phyloP scores from a whole-genome alignment of 2,113 vertebrate species.

The Carassius gibelio region DNA sequence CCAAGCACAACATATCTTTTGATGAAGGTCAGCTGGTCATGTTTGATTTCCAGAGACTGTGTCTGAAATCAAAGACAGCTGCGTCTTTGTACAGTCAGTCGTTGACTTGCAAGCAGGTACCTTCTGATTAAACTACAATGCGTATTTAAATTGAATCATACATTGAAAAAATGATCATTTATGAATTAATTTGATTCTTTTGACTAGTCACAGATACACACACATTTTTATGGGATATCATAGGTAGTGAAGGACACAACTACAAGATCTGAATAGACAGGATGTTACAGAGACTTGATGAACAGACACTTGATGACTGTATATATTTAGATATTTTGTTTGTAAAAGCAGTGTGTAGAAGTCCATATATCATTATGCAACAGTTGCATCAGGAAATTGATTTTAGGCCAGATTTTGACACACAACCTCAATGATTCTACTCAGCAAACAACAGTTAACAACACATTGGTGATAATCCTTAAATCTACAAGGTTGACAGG shows the following conservation, averaged over 20 bases:
- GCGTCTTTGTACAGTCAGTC: background rate
- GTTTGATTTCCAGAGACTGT: background rate
- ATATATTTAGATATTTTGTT: background rate
- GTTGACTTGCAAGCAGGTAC: background rate
- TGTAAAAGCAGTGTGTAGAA: background rate
- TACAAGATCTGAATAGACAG: background rate
- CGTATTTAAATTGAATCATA: background rate
- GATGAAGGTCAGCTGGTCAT: conserved; percentile 11
- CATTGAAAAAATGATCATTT: background rate
- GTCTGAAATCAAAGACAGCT: background rate
- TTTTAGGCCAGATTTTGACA: background rate
- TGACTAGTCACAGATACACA: background rate
- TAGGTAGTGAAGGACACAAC: background rate
- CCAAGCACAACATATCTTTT: conserved; percentile 10
- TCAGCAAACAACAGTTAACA: conserved; percentile 6
- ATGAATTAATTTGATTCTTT: background rate
- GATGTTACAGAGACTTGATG: background rate
- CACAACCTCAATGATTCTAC: background rate
- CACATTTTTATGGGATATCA: background rate
- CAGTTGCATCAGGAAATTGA: background rate
- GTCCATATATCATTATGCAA: background rate
- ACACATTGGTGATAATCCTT: background rate
- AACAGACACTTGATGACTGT: too few relatives aligned
- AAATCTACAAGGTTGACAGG: background rate
- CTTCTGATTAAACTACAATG: background rate